Percentiles rank a stretch among this genome's conserved stretches.
Evolutionary conservation across 2,113 vertebrate genomes (phyloP).

Genomic region (Lates calcarifer): DNA sequence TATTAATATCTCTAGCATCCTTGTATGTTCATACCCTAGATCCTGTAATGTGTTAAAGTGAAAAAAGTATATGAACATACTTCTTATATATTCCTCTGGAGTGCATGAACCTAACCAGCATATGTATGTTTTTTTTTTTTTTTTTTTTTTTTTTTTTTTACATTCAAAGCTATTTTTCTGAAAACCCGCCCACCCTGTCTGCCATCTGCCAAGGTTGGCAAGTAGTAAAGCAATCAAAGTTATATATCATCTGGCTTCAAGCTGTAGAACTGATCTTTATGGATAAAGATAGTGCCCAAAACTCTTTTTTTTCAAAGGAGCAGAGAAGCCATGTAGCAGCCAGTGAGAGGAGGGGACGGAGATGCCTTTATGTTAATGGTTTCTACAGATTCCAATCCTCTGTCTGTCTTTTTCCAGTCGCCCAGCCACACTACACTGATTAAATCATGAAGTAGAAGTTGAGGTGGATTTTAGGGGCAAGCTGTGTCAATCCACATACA

Average conservation of each 20-base stretch:
- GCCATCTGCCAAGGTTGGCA: constrained; percentile 37
- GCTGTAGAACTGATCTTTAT: constrained; percentile 66
- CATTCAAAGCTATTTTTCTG: constrained; percentile 10
- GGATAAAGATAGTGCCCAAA: constrained; percentile 57
- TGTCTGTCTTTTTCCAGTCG: constrained; percentile 73
- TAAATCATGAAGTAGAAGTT: constrained; percentile 56
- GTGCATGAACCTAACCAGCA: constrained; percentile 3
- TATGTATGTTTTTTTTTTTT: constrained; percentile 25
- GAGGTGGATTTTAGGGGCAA: constrained; percentile 51
- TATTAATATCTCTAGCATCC: background rate
- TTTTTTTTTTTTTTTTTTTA: constrained; percentile 29
- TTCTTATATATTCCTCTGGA: background rate
- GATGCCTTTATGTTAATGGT: constrained; percentile 75
- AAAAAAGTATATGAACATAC: background rate
- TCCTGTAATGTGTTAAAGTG: background rate
- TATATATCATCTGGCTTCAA: constrained; percentile 69
- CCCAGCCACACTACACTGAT: constrained; percentile 66
- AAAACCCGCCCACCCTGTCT: constrained; percentile 16
- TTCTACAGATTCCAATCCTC: constrained; percentile 74
- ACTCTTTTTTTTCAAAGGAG: constrained; percentile 43
- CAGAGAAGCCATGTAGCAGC: constrained; percentile 50
- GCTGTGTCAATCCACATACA: constrained; percentile 44
- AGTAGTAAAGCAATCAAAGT: constrained; percentile 51
- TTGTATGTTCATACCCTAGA: background rate
- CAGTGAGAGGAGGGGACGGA: constrained; percentile 42